These are phyloP conservation scores for Ictalurus punctatus DNA, from an alignment of 2,113 vertebrate genomes.

Conservation along the genomic window DNA sequence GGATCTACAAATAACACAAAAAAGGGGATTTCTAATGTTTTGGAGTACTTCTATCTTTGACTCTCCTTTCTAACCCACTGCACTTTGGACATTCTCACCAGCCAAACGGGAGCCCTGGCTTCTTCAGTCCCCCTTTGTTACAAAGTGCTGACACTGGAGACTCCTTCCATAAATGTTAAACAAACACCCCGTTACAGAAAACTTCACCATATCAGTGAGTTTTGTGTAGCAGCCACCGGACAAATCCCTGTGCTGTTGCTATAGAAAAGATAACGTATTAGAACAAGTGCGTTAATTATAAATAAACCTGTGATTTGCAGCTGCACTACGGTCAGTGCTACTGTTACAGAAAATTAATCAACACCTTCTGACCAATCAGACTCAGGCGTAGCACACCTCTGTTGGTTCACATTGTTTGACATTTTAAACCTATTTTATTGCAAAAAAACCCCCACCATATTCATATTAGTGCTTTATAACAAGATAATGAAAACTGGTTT, in stretches of 20 bases:
- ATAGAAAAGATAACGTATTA: neutral
- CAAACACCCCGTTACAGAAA: neutral
- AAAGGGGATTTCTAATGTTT: no score
- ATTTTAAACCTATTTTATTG: neutral
- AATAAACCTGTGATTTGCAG: neutral
- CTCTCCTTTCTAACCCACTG: no score
- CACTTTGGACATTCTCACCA: no score
- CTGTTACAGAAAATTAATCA: neutral
- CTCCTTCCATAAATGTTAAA: neutral
- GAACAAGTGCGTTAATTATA: neutral
- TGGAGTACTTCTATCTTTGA: no score
- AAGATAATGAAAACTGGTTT: neutral
- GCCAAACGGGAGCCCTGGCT: no score
- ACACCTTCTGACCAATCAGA: neutral
- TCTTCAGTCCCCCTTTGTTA: neutral
- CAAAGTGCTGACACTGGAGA: neutral
- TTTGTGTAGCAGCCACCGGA: neutral
- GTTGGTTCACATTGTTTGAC: neutral
- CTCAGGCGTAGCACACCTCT: neutral
- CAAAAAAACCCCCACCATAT: neutral
- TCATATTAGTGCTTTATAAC: neutral
- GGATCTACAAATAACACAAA: no score
- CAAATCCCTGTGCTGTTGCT: neutral
- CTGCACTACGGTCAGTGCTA: neutral
- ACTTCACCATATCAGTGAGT: neutral